These are phyloP conservation scores for Drosophila koepferae DNA, from an alignment of 2,888 invertebrate genomes.

Conservation along the genomic window DNA sequence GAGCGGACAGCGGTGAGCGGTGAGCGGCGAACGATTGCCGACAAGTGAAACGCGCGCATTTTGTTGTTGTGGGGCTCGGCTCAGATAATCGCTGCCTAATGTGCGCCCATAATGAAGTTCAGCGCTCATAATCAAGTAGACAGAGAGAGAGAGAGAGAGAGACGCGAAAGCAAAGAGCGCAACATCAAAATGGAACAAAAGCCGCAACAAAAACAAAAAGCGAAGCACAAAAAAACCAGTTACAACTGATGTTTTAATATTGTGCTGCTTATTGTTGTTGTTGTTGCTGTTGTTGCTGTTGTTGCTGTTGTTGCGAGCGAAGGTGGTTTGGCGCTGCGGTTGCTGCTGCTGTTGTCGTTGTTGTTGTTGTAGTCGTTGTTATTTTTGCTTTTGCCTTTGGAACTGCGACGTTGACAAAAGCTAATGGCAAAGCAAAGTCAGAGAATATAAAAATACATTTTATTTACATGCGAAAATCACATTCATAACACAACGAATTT, in stretches of 20 bases:
- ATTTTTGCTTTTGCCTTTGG: slow-evolving; percentile 34
- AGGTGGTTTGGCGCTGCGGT: slow-evolving; percentile 33
- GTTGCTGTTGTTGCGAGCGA: slow-evolving; percentile 32
- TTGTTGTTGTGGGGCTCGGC: slow-evolving; percentile 39
- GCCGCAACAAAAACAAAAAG: slow-evolving; percentile 34
- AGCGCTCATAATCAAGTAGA: slow-evolving; percentile 33
- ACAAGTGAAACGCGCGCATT: slow-evolving; percentile 56
- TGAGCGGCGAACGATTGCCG: slow-evolving; percentile 12
- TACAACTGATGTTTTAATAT: slow-evolving; percentile 65
- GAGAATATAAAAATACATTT: slow-evolving; percentile 22
- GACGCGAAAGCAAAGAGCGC: slow-evolving; percentile 25
- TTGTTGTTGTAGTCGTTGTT: background rate
- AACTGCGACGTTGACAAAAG: slow-evolving; percentile 74
- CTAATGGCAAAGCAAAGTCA: slow-evolving; percentile 46
- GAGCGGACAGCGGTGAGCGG: background rate
- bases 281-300: slow-evolving; percentile 13
- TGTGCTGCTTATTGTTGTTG: slow-evolving; percentile 14
- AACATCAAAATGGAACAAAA: slow-evolving; percentile 25
- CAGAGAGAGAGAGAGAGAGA: slow-evolving; percentile 4
- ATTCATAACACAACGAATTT: slow-evolving; percentile 8
- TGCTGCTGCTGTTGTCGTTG: slow-evolving; percentile 9
- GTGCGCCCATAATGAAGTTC: slow-evolving; percentile 54
- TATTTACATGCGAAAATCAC: slow-evolving; percentile 23
- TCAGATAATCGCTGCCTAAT: slow-evolving; percentile 70
- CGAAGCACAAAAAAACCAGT: slow-evolving; percentile 69